Percentiles rank a stretch among this genome's conserved stretches.
These are phyloP conservation scores for Lathronympha strigana DNA, from an alignment of 2,888 invertebrate genomes.

Conservation along the genomic window DNA sequence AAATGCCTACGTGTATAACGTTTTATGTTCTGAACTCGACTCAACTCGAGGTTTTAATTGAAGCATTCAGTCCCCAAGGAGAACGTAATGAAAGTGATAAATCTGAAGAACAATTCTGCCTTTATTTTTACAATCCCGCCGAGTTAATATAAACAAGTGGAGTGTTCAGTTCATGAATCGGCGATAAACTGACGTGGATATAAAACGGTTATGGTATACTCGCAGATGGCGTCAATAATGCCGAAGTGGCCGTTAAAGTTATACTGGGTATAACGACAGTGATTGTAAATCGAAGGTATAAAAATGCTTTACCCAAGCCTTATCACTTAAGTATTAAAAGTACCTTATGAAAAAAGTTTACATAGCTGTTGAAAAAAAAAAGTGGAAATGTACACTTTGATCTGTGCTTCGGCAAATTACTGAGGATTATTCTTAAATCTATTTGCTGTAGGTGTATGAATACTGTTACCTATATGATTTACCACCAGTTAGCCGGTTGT, in stretches of 20 bases:
- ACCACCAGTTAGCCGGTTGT: too few species aligned
- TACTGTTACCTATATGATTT: too few species aligned
- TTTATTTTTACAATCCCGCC: constrained; percentile 39
- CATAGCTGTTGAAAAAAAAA: too few species aligned
- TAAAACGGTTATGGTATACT: constrained; percentile 61
- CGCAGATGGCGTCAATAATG: constrained; percentile 66
- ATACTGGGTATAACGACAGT: constrained; percentile 60
- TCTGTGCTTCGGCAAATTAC: too few species aligned
- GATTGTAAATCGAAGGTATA: constrained; percentile 68
- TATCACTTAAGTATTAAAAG: not conserved
- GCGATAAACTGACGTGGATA: constrained; percentile 57
- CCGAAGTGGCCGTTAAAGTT: constrained; percentile 64
- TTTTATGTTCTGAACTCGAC: constrained; percentile 16
- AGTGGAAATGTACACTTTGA: too few species aligned
- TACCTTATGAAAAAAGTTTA: not conserved
- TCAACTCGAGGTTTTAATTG: constrained; percentile 49
- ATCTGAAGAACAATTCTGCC: constrained; percentile 43
- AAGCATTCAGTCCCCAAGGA: constrained; percentile 48
- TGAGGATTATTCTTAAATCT: too few species aligned
- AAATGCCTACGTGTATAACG: constrained; percentile 21
- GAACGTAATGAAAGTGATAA: constrained; percentile 52
- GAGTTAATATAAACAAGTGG: constrained; percentile 41
- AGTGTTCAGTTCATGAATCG: constrained; percentile 43
- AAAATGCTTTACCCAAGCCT: constrained; percentile 47
- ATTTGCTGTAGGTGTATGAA: too few species aligned